Conservation (phyloP, 2,113 vertebrate genomes). For the Peromyscus californicus region DNA sequence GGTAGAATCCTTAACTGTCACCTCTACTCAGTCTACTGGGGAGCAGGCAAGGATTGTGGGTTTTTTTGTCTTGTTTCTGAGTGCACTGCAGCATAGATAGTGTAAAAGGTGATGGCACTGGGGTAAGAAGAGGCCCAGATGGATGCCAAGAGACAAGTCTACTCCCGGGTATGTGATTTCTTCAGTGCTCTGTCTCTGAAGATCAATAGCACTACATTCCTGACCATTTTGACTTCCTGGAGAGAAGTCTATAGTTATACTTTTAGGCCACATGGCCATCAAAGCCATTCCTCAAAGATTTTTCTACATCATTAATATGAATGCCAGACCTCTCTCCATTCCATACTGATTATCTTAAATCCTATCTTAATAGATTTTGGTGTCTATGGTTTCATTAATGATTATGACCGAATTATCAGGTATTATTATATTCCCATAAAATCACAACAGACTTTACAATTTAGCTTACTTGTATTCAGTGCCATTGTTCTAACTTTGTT, state of each 20-base stretch:
- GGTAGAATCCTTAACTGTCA: conserved; percentile 11
- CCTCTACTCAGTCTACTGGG: conserved; percentile 7
- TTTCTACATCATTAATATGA: background rate
- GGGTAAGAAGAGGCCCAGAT: background rate
- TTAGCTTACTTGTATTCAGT: background rate
- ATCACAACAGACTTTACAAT: background rate
- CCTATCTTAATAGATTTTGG: background rate
- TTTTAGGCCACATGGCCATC: background rate
- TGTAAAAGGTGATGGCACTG: background rate
- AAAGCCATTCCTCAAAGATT: background rate
- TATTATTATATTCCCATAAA: conserved; percentile 15
- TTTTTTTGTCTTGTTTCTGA: background rate
- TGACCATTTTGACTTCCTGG: background rate
- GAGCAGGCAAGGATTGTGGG: background rate
- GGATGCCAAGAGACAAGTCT: background rate
- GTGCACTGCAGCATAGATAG: background rate
- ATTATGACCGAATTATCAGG: conserved; percentile 11
- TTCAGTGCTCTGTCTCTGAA: background rate
- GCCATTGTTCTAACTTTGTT: conserved; percentile 5
- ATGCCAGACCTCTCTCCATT: background rate
- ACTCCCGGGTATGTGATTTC: background rate
- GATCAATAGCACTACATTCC: background rate
- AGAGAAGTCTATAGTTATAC: conserved; percentile 8
- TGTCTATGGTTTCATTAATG: conserved; percentile 23
- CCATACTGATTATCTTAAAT: background rate